A percentile compares a stretch with the other conserved stretches of the same genome.
Conservation (phyloP, 2,113 vertebrate species). For the Heloderma charlesbogerti region DNA sequence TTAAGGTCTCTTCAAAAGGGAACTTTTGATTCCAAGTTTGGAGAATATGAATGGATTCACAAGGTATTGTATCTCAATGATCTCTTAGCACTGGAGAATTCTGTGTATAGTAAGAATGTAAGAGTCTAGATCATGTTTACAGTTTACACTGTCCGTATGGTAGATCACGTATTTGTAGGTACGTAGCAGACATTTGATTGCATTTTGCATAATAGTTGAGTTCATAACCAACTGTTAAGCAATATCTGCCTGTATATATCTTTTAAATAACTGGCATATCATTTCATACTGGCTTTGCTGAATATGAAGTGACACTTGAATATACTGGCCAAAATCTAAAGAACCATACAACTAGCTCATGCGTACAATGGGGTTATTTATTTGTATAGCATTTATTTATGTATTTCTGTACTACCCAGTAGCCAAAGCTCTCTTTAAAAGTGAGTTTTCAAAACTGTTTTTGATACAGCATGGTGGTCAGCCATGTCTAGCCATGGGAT, state of each 20-base stretch:
- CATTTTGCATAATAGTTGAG: neutral
- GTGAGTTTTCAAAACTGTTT: neutral
- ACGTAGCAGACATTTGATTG: neutral
- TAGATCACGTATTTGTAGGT: neutral
- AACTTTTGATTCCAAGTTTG: conserved; percentile 98
- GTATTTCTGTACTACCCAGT: no score
- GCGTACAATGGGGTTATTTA: neutral
- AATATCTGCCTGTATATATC: neutral
- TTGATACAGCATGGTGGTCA: neutral
- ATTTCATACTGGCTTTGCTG: neutral
- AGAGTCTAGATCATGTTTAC: neutral
- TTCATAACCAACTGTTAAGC: neutral
- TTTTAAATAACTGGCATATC: neutral
- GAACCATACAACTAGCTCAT: neutral
- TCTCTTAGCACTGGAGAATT: neutral
- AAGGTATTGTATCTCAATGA: conserved; percentile 83
- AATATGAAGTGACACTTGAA: neutral
- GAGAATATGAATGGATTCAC: conserved; percentile 98
- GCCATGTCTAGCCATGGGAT: no score
- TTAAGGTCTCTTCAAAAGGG: conserved; percentile 96
- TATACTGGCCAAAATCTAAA: neutral
- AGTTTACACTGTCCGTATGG: neutral
- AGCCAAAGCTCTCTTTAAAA: neutral
- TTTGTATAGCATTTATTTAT: neutral
- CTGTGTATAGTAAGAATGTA: no score